Conservation (phyloP, 2,888 invertebrate genomes). For the Pseudococcus longispinus region DNA sequence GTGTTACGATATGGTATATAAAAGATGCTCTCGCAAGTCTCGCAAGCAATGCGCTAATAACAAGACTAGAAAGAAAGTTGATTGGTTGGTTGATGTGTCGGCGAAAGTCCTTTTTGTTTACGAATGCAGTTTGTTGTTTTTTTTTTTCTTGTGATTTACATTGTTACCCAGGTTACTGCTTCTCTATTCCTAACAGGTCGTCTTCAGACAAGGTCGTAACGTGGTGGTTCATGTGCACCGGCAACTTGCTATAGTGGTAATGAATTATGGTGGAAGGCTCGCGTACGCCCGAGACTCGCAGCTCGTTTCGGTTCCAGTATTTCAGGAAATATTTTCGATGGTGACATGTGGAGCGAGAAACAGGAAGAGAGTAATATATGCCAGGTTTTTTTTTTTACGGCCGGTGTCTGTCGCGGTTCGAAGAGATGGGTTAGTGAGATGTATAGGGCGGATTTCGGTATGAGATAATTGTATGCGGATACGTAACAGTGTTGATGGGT, state of each 20-base stretch:
- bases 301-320: conserved; percentile 7
- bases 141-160: not conserved
- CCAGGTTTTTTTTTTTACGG: not conserved
- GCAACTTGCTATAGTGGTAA: too few relatives aligned
- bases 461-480: too few relatives aligned
- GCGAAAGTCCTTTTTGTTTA: conserved; percentile 22
- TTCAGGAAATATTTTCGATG: conserved; percentile 39
- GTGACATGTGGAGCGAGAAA: conserved; percentile 24
- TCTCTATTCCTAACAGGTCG: conserved; percentile 29
- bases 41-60: not conserved
- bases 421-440: not conserved
- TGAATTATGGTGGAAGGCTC: conserved; percentile 35
- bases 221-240: not conserved
- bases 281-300: not conserved
- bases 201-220: conserved; percentile 43
- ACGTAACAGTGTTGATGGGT: too few relatives aligned
- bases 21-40: not conserved
- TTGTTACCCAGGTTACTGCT: not conserved
- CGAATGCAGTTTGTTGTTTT: not conserved
- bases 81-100: conserved; percentile 26
- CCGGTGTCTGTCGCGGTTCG: not conserved
- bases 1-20: not conserved
- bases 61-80: conserved; percentile 19
- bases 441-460: not conserved
- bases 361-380: conserved; percentile 33